Evolutionary conservation across 2,888 invertebrate genomes (phyloP).

Genomic region (Nineta flava): DNA sequence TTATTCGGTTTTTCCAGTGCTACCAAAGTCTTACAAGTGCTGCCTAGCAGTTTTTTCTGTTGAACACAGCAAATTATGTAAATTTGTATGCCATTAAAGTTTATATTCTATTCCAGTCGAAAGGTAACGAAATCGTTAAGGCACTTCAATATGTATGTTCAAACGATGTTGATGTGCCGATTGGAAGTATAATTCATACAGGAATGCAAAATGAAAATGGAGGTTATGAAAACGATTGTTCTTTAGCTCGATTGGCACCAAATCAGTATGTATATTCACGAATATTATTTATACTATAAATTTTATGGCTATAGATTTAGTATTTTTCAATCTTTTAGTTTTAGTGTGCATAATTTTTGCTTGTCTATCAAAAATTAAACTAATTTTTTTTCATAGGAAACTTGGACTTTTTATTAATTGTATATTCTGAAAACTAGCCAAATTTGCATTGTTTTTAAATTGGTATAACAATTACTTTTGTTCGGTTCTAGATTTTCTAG

Average conservation of each 20-base stretch:
- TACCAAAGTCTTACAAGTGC: no score
- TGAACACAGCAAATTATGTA: no score
- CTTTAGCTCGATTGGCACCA: conserved; percentile 70
- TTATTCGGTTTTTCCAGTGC: no score
- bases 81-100: no score
- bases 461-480: no score
- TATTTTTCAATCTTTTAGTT: not conserved
- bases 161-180: conserved; percentile 86
- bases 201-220: conserved; percentile 94
- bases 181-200: conserved; percentile 88
- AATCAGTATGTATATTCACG: conserved; percentile 52
- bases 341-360: not conserved
- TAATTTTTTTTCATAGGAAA: not conserved
- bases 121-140: conserved; percentile 74
- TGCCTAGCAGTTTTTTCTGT: no score
- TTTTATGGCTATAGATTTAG: not conserved
- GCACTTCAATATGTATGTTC: conserved; percentile 86
- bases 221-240: conserved; percentile 97
- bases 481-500: no score
- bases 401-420: not conserved
- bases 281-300: conserved; percentile 4
- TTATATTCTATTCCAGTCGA: conserved; percentile 55
- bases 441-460: no score
- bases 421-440: no score
- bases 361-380: not conserved